These are phyloP conservation scores for Hippocampus abdominalis DNA, from an alignment of 2,113 vertebrate species.

Conservation along the genomic window DNA sequence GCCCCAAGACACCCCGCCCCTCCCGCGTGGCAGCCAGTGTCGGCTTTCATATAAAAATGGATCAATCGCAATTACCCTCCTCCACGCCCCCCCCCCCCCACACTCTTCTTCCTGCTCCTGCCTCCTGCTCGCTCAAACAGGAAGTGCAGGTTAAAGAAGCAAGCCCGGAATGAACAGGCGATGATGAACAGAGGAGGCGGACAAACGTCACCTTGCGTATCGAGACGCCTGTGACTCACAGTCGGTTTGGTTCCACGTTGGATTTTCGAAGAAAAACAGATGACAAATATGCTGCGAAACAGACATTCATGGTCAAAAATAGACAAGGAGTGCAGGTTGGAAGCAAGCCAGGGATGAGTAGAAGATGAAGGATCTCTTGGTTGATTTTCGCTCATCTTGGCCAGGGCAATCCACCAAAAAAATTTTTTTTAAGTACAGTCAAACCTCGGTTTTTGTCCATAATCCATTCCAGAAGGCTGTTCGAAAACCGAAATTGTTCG, in stretches of 20 bases:
- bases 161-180: neutral
- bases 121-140: constrained; percentile 18
- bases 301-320: neutral
- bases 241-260: constrained; percentile 30
- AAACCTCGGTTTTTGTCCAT: no score
- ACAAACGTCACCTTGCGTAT: constrained; percentile 25
- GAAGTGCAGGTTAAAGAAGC: constrained; percentile 18
- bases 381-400: no score
- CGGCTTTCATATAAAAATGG: constrained; percentile 67
- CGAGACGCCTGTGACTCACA: constrained; percentile 46
- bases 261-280: constrained; percentile 28
- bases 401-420: no score
- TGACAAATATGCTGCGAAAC: constrained; percentile 21
- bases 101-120: constrained; percentile 18
- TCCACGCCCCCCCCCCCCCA: constrained; percentile 5
- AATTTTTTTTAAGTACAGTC: no score
- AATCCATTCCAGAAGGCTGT: no score
- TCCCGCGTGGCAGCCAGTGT: constrained; percentile 41
- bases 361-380: no score
- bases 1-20: constrained; percentile 41
- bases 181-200: constrained; percentile 30
- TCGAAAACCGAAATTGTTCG: no score
- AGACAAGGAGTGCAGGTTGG: constrained; percentile 9
- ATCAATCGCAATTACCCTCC: constrained; percentile 57
- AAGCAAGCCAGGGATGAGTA: neutral